phyloP scores from a whole-genome alignment of 2,888 invertebrate species.

The Periphyllus acericola region DNA sequence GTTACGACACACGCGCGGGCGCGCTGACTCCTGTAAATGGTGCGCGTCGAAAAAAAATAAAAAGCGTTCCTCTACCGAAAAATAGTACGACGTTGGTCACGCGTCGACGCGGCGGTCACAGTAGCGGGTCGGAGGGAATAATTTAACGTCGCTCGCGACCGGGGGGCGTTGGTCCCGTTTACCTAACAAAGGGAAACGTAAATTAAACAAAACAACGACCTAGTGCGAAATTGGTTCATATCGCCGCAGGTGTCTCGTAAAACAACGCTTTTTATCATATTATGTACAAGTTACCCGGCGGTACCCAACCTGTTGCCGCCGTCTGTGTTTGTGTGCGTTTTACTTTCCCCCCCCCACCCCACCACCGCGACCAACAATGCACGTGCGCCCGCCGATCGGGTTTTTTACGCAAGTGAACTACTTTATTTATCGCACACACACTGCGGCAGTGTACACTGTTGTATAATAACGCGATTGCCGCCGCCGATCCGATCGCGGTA shows the following conservation, averaged over 20 bases:
- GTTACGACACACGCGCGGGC: not conserved
- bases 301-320: not conserved
- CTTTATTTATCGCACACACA: not conserved
- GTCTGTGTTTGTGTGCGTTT: not conserved
- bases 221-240: conserved; percentile 50
- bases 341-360: not conserved
- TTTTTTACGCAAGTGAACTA: conserved; percentile 31
- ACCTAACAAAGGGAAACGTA: conserved; percentile 29
- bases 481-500: not conserved
- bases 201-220: not conserved
- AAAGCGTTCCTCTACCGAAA: not conserved
- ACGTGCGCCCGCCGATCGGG: not conserved
- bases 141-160: not conserved
- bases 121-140: not conserved
- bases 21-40: too few species aligned
- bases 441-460: not conserved
- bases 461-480: not conserved
- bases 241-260: conserved; percentile 43
- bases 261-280: conserved; percentile 28
- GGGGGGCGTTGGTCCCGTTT: conserved; percentile 14
- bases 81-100: not conserved
- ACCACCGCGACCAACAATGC: not conserved
- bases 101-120: not conserved
- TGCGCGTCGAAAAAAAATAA: not conserved
- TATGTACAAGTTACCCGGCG: not conserved